Evolutionary conservation across 2,888 invertebrate species (phyloP), one percentile per base, ranked within the genome.

Genomic region (Zeuzera pyrina): DNA sequence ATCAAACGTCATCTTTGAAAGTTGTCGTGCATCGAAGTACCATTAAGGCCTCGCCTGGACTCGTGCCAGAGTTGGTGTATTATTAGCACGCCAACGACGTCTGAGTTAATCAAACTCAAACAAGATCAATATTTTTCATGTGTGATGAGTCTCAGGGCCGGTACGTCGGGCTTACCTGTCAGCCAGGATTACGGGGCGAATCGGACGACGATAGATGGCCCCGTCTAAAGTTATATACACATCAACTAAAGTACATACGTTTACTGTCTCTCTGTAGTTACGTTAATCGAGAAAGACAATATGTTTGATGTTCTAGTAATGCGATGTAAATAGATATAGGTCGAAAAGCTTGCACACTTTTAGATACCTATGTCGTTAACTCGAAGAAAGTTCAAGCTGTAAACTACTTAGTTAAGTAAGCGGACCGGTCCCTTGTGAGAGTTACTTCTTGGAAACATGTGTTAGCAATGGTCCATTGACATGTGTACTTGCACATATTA

Each of bases 91-190:
- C 65, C 70, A 61, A 69, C 74, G 65, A 64, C 76, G 74, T 72
- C 72, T 61, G 74, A 74, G 77, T 77, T 81, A 78, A 83, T 83
- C 81, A 79, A 74, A 71, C 81, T 77, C 77, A 71, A 79, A 81
- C 79, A 79, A 78, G 77, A 81, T 81, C 81, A 71, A 83, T 83
- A 81, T 70, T 76, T 67, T 58, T 68, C 69, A 71, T 71, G 68
- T 69, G 68, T 76, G 70, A 69, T 71, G 66, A n/a, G 62, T 65
- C 58, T 62, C 65, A 59, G 64, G 64, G 63, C 57, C 63, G 61
- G 54, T 43, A 7, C 52, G 52, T 46, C 12, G 47, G 40, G 44
- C 35, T 44, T 43, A 47, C 52, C 43, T 53, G 68, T 64, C 71
- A 46, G 35, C 45, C 55, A 46, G 58, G 61, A 63, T 68, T 63